Percentiles rank a stretch among this genome's conserved stretches.
Evolutionary conservation across 2,113 vertebrate genomes (phyloP).

Genomic region (Zingel zingel): DNA sequence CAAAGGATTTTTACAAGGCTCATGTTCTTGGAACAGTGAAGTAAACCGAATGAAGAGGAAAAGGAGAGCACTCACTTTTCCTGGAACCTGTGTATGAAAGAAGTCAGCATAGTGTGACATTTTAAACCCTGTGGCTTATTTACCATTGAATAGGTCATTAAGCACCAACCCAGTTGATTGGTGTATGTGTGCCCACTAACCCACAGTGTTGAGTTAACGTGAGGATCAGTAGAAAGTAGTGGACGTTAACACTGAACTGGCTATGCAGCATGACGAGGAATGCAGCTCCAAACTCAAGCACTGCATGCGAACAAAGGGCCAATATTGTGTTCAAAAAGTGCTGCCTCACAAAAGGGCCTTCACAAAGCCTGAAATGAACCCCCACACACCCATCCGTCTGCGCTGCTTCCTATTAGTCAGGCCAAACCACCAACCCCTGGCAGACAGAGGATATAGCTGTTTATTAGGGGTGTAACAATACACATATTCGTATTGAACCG

Average conservation of each 20-base stretch:
- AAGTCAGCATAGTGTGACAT: conserved; percentile 45
- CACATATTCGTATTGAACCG: too few species aligned
- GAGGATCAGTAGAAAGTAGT: conserved; percentile 40
- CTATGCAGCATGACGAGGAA: conserved; percentile 58
- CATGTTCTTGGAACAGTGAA: conserved; percentile 20
- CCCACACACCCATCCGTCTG: conserved; percentile 63
- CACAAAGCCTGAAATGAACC: conserved; percentile 67
- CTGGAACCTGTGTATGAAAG: conserved; percentile 29
- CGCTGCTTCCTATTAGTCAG: conserved; percentile 67
- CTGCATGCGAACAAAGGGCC: conserved; percentile 62
- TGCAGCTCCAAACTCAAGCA: conserved; percentile 58
- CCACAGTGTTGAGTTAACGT: conserved; percentile 34
- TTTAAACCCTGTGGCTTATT: conserved; percentile 52
- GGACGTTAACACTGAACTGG: conserved; percentile 30
- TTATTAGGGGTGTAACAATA: background rate
- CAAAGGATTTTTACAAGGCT: conserved; percentile 9
- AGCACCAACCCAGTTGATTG: background rate
- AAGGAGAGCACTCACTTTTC: conserved; percentile 20
- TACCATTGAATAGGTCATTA: conserved; percentile 28
- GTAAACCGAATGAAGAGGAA: conserved; percentile 25
- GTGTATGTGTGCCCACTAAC: background rate
- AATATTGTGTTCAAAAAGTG: conserved; percentile 78
- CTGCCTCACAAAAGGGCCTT: conserved; percentile 78
- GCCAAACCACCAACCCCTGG: conserved; percentile 38
- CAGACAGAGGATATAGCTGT: conserved; percentile 5